phyloP scores from a whole-genome alignment of 2,888 invertebrate genomes.

The Anarsia innoxiella region DNA sequence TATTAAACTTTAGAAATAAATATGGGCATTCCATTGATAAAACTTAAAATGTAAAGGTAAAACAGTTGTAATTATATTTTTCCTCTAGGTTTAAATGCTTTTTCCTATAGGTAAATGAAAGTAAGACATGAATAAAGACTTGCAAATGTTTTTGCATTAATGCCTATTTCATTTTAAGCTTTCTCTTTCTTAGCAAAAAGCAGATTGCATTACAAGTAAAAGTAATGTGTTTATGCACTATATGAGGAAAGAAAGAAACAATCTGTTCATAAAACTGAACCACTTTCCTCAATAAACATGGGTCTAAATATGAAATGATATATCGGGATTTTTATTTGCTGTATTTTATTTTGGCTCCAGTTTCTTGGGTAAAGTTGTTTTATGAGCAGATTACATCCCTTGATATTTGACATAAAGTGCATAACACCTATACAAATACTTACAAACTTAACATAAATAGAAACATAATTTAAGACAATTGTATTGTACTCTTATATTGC shows the following conservation, averaged over 20 bases:
- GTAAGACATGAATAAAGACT: not conserved
- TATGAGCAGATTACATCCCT: too few species aligned
- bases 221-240: too few species aligned
- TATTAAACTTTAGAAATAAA: not conserved
- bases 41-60: not conserved
- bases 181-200: too few species aligned
- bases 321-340: too few species aligned
- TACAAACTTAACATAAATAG: not conserved
- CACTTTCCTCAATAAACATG: too few species aligned
- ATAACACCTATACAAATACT: not conserved
- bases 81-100: not conserved
- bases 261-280: too few species aligned
- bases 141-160: too few species aligned
- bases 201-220: too few species aligned
- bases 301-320: not conserved
- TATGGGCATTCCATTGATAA: not conserved
- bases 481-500: slow-evolving; percentile 31
- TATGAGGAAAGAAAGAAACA: too few species aligned
- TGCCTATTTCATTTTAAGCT: too few species aligned
- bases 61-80: not conserved
- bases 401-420: not conserved
- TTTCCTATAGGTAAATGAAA: not conserved
- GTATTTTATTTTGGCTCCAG: too few species aligned
- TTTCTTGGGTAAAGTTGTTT: not conserved
- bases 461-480: slow-evolving; percentile 5